phyloP scores from a whole-genome alignment of 1,140 invertebrate species.

The Spodoptera litura region DNA sequence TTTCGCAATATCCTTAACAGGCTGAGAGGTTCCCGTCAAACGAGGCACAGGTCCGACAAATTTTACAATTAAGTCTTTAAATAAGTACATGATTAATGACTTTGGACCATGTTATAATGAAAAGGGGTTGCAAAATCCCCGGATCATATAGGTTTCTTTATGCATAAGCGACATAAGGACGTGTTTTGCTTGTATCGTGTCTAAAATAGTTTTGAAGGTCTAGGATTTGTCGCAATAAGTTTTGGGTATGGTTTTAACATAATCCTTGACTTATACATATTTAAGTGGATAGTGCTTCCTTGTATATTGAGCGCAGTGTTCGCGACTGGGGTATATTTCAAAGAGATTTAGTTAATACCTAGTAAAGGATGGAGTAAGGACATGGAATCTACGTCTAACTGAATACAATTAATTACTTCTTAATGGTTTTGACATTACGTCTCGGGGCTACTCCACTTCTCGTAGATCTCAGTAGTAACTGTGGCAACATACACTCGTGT shows the following conservation, averaged over 20 bases:
- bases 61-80: slow-evolving; percentile 37
- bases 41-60: slow-evolving; percentile 26
- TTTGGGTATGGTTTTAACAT: background rate
- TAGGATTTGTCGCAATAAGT: background rate
- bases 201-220: background rate
- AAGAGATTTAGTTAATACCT: too few relatives aligned
- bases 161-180: background rate
- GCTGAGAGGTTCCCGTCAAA: slow-evolving; percentile 1
- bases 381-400: too few relatives aligned
- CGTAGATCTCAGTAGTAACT: too few relatives aligned
- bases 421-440: too few relatives aligned
- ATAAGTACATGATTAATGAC: slow-evolving; percentile 39
- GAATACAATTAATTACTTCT: too few relatives aligned
- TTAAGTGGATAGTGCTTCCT: too few relatives aligned
- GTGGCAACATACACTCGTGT: too few relatives aligned
- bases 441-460: too few relatives aligned
- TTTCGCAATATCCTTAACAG: slow-evolving; percentile 29
- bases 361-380: too few relatives aligned
- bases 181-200: background rate
- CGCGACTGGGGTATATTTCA: too few relatives aligned
- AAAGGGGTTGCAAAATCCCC: slow-evolving; percentile 8
- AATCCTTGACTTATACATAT: too few relatives aligned
- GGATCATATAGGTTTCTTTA: slow-evolving; percentile 29
- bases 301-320: too few relatives aligned
- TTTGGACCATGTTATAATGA: slow-evolving; percentile 11